Percentiles rank a stretch among this genome's conserved stretches.
These are phyloP conservation scores for Muricea muricata DNA, from an alignment of 92 coral and sea anemone species.

Conservation along the genomic window DNA sequence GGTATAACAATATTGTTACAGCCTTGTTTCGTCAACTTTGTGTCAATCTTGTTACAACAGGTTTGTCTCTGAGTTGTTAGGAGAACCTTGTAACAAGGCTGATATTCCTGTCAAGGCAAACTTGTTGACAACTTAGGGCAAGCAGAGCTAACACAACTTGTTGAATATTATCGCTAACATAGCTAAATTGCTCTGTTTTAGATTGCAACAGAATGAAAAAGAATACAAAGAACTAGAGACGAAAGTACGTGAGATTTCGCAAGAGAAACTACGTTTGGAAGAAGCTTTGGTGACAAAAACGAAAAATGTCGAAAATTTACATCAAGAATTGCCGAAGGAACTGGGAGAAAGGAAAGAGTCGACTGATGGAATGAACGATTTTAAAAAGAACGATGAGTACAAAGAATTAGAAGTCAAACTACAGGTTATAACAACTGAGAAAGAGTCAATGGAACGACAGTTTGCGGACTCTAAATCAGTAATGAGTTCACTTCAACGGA, in stretches of 20 bases:
- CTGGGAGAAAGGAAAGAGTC: constrained; percentile 45
- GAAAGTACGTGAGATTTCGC: constrained; percentile 77
- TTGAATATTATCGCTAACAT: constrained; percentile 70
- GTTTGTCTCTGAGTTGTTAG: too few relatives aligned
- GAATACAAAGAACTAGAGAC: constrained; percentile 79
- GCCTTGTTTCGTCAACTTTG: too few relatives aligned
- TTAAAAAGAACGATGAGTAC: constrained; percentile 39
- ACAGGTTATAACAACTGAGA: constrained; percentile 26
- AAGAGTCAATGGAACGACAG: background rate
- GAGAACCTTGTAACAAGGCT: too few relatives aligned
- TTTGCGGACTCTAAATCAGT: background rate
- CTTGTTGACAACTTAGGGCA: too few relatives aligned
- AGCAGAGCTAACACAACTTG: too few relatives aligned
- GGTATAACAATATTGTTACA: too few relatives aligned
- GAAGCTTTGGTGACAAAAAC: constrained; percentile 72
- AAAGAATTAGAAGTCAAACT: constrained; percentile 45
- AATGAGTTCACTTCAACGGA: background rate
- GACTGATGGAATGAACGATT: constrained; percentile 34
- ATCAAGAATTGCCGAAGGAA: constrained; percentile 38
- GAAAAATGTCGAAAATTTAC: constrained; percentile 66
- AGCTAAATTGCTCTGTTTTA: constrained; percentile 82
- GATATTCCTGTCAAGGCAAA: too few relatives aligned
- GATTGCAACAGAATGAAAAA: constrained; percentile 60
- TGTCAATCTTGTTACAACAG: too few relatives aligned
- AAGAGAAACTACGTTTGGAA: constrained; percentile 81